These are phyloP conservation scores for Thunnus maccoyii DNA, from an alignment of 2,113 vertebrate genomes.

Conservation along the genomic window DNA sequence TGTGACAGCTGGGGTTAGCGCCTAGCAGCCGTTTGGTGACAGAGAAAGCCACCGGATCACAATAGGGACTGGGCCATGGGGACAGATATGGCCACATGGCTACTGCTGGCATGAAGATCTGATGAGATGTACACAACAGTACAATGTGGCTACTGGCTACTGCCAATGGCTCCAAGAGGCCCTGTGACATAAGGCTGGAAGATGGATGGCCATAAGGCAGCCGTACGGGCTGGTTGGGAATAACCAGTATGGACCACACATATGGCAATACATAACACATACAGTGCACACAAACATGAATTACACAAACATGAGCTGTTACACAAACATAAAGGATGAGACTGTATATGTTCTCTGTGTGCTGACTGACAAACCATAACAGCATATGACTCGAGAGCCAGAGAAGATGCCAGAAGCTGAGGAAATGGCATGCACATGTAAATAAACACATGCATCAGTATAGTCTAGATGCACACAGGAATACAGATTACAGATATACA, in stretches of 20 bases:
- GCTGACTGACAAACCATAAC: conserved; percentile 34
- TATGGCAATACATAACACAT: conserved; percentile 53
- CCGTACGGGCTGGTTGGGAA: conserved; percentile 45
- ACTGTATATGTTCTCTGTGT: conserved; percentile 4
- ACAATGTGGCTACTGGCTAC: conserved; percentile 48
- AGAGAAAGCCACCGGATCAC: conserved; percentile 56
- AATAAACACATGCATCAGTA: not conserved
- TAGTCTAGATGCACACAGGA: not conserved
- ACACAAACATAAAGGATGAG: conserved; percentile 24
- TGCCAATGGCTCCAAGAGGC: conserved; percentile 60
- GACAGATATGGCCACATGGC: conserved; percentile 69
- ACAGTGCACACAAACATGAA: conserved; percentile 42
- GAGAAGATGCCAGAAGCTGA: conserved; percentile 9
- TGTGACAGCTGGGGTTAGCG: conserved; percentile 75
- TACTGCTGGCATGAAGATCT: conserved; percentile 63
- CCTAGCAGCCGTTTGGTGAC: conserved; percentile 74
- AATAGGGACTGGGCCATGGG: conserved; percentile 65
- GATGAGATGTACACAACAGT: conserved; percentile 43
- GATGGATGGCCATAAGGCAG: conserved; percentile 56
- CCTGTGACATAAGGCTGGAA: conserved; percentile 60
- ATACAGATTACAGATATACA: not conserved
- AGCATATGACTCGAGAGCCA: conserved; percentile 16
- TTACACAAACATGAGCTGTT: conserved; percentile 24
- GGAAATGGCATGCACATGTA: not conserved
- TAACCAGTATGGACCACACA: conserved; percentile 57